Percentiles rank a stretch among this genome's conserved stretches.
These are phyloP conservation scores for Planiliza haematocheilus DNA, from an alignment of 2,113 vertebrate genomes.

Conservation along the genomic window DNA sequence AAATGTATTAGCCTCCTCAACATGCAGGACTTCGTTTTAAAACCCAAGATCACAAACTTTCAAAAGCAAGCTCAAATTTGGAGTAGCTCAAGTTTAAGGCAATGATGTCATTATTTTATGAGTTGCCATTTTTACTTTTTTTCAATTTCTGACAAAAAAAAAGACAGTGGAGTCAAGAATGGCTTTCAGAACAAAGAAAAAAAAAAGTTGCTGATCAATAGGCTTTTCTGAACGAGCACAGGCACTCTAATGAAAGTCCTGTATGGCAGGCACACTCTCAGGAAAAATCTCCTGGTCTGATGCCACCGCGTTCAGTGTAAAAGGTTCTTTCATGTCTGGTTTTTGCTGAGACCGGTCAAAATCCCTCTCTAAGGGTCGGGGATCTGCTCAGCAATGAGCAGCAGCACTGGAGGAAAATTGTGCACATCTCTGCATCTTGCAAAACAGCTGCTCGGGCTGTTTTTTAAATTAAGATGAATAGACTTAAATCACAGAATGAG, in stretches of 20 bases:
- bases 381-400: slow-evolving; percentile 9
- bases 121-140: too few species aligned
- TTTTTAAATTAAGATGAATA: slow-evolving; percentile 63
- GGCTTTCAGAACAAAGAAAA: neutral
- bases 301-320: neutral
- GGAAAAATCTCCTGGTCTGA: neutral
- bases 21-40: neutral
- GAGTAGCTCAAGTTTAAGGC: too few species aligned
- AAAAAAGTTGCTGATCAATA: neutral
- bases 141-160: too few species aligned
- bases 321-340: slow-evolving; percentile 20
- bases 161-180: too few species aligned
- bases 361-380: slow-evolving; percentile 13
- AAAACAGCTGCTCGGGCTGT: slow-evolving; percentile 52
- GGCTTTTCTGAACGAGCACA: slow-evolving; percentile 3
- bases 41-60: too few species aligned
- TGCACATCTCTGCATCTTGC: slow-evolving; percentile 56
- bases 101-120: too few species aligned
- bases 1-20: slow-evolving; percentile 13
- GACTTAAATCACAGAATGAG: slow-evolving; percentile 20
- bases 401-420: slow-evolving; percentile 1
- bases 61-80: too few species aligned
- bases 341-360: slow-evolving; percentile 56
- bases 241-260: neutral
- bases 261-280: too few species aligned